These are phyloP conservation scores for Nephila pilipes DNA, from an alignment of 1,140 invertebrate genomes.

Conservation along the genomic window DNA sequence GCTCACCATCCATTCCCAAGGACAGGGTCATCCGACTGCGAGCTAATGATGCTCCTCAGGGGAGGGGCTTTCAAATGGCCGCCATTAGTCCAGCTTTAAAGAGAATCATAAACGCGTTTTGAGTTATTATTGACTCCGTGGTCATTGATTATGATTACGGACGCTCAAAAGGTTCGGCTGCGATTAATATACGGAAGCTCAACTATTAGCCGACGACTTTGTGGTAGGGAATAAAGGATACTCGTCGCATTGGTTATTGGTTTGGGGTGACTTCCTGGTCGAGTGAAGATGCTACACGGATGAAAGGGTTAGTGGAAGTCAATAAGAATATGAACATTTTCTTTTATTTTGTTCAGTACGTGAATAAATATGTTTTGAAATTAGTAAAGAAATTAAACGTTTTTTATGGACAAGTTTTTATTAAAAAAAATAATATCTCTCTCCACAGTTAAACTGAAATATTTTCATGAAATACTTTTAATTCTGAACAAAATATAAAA, in stretches of 20 bases:
- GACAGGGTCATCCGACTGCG: slow-evolving; percentile 29
- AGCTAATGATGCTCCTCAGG: slow-evolving; percentile 63
- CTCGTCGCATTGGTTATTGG: background rate
- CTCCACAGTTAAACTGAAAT: no score
- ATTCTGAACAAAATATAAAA: no score
- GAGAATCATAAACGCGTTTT: slow-evolving; percentile 70
- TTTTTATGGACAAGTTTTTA: no score
- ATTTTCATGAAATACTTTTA: no score
- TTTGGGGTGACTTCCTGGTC: background rate
- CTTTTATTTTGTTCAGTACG: no score
- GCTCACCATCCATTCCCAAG: slow-evolving; percentile 51
- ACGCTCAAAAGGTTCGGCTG: slow-evolving; percentile 25
- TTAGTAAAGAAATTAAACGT: no score
- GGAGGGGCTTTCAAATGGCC: slow-evolving; percentile 70
- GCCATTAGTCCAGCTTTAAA: slow-evolving; percentile 72
- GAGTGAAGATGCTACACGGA: background rate
- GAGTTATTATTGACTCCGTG: slow-evolving; percentile 69
- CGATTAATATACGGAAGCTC: slow-evolving; percentile 34
- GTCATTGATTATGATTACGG: slow-evolving; percentile 71
- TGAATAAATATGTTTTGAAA: no score
- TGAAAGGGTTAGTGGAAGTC: background rate
- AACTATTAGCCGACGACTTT: slow-evolving; percentile 26
- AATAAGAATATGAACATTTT: no score
- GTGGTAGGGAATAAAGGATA: background rate
- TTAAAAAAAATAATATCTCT: no score